phyloP scores from a whole-genome alignment of 2,797 vertebrate species.

The Poeciliopsis infans region DNA sequence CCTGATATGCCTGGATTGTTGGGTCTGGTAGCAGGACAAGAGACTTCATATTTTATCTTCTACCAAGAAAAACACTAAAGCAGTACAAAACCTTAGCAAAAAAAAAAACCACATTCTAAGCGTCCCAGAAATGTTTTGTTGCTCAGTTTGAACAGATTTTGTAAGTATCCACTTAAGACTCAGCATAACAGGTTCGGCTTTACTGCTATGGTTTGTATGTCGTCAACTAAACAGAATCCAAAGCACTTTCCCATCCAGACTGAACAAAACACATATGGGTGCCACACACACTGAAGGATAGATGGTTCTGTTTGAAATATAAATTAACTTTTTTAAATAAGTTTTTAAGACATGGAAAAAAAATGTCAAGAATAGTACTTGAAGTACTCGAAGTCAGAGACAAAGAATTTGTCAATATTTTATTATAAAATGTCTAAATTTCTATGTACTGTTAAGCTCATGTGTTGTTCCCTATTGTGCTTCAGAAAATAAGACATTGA shows the following conservation, averaged over 20 bases:
- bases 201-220: background rate
- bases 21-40: background rate
- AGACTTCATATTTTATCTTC: background rate
- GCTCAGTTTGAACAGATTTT: background rate
- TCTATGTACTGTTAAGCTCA: constrained; percentile 31
- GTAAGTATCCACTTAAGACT: background rate
- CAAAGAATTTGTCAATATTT: background rate
- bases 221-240: background rate
- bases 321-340: background rate
- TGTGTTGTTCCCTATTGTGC: constrained; percentile 16
- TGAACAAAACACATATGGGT: background rate
- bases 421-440: constrained; percentile 14
- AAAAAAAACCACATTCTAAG: background rate
- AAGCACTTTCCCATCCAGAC: background rate
- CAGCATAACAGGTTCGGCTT: background rate
- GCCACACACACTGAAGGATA: background rate
- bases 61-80: background rate
- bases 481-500: constrained; percentile 31
- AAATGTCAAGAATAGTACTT: constrained; percentile 1
- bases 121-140: background rate
- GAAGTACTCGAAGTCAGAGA: background rate
- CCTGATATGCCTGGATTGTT: background rate
- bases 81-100: background rate
- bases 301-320: background rate
- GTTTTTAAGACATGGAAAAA: background rate